Conservation (phyloP, 2,113 vertebrate genomes). For the Jacana jacana region DNA sequence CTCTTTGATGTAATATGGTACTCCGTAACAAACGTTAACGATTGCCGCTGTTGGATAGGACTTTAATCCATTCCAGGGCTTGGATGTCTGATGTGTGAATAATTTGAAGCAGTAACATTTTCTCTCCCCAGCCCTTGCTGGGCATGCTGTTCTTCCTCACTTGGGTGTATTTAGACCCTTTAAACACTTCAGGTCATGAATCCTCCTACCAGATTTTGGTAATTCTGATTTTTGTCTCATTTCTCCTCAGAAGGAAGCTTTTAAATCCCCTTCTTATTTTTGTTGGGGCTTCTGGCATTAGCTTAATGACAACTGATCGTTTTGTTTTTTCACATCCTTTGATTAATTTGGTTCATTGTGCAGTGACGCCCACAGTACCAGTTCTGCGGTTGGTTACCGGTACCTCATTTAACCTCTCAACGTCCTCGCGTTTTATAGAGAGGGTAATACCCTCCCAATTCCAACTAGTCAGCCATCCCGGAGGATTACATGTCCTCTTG, state of each 20-base stretch:
- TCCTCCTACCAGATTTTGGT: neutral
- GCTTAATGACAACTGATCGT: neutral
- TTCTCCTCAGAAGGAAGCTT: neutral
- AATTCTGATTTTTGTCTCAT: neutral
- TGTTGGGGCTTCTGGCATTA: neutral
- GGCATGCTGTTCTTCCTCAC: neutral
- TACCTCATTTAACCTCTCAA: neutral
- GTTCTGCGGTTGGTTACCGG: neutral
- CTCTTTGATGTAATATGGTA: neutral
- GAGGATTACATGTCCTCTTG: neutral
- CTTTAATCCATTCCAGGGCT: neutral
- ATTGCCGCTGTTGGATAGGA: slow-evolving; percentile 9
- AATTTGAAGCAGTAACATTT: neutral
- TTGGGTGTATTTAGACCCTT: neutral
- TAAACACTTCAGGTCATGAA: neutral
- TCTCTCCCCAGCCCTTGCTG: neutral
- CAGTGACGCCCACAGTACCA: neutral
- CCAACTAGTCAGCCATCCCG: neutral
- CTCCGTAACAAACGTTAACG: neutral
- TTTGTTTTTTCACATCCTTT: neutral
- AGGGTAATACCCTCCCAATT: neutral
- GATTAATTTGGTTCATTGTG: neutral
- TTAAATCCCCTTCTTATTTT: neutral
- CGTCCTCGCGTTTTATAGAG: neutral
- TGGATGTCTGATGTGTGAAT: neutral